A percentile compares a stretch with the other conserved stretches of the same genome.
These are phyloP conservation scores for Scytalopus superciliaris DNA, from an alignment of 2,113 vertebrate species.

Conservation along the genomic window DNA sequence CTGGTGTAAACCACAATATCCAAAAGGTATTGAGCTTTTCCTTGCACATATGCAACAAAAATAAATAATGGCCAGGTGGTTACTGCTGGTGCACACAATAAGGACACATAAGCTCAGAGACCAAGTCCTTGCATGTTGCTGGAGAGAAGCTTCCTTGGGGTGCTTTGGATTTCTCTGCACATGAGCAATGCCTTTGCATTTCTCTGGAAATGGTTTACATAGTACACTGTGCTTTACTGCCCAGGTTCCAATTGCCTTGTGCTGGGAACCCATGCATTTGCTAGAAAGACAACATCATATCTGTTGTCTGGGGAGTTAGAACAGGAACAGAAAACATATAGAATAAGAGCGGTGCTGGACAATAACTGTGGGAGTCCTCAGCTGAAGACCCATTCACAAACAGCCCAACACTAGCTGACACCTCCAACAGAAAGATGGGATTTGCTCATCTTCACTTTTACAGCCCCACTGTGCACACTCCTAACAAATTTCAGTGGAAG, in stretches of 20 bases:
- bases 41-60: neutral
- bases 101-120: neutral
- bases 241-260: neutral
- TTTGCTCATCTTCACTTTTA: neutral
- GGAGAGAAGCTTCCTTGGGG: neutral
- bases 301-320: neutral
- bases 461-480: fast-evolving
- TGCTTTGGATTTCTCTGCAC: neutral
- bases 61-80: neutral
- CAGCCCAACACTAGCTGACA: neutral
- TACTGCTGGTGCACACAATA: neutral
- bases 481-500: neutral
- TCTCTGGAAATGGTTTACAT: neutral
- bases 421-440: neutral
- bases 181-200: neutral
- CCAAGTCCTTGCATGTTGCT: neutral
- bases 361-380: neutral
- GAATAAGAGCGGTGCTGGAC: neutral
- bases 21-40: slow-evolving; percentile 20
- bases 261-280: neutral
- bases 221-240: neutral
- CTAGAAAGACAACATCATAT: neutral
- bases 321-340: neutral
- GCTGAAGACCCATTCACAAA: neutral
- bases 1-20: slow-evolving; percentile 28